phyloP scores from a whole-genome alignment of 1,140 invertebrate genomes.

The Drosophila nasuta region DNA sequence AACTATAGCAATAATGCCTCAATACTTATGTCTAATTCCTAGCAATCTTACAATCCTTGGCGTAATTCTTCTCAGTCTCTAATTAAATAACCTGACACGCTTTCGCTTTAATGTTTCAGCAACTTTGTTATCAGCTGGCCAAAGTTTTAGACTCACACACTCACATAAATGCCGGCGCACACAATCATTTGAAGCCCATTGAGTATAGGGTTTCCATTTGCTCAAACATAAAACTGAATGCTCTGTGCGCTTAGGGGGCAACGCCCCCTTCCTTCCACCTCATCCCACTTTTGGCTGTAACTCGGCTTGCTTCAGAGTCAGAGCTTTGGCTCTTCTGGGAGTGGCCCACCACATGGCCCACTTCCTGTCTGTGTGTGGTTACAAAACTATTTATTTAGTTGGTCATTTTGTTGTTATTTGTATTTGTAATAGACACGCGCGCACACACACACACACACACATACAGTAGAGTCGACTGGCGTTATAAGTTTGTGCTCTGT shows the following conservation, averaged over 20 bases:
- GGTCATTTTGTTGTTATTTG: constrained; percentile 81
- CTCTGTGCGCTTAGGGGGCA: constrained; percentile 1
- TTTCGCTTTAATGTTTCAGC: constrained; percentile 32
- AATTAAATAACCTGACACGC: constrained; percentile 28
- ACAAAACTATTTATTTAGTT: constrained; percentile 82
- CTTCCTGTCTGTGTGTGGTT: constrained; percentile 65
- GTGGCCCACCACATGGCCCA: constrained; percentile 18
- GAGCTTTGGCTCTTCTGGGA: background rate
- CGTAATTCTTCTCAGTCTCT: constrained; percentile 8
- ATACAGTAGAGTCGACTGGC: constrained; percentile 12
- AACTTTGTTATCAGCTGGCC: constrained; percentile 24
- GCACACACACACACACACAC: constrained; percentile 23
- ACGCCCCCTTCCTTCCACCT: background rate
- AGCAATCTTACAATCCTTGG: background rate
- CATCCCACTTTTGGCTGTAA: background rate
- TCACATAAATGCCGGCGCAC: background rate
- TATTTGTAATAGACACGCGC: constrained; percentile 78
- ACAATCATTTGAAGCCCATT: constrained; percentile 34
- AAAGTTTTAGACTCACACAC: constrained; percentile 31
- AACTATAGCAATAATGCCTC: no score
- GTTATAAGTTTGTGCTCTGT: constrained; percentile 46
- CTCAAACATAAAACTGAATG: constrained; percentile 33
- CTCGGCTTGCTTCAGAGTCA: background rate
- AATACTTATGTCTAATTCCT: background rate
- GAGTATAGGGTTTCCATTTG: constrained; percentile 52